Evolutionary conservation across 2,113 vertebrate species (phyloP).

Genomic region (Brachypodius melanocephalos): DNA sequence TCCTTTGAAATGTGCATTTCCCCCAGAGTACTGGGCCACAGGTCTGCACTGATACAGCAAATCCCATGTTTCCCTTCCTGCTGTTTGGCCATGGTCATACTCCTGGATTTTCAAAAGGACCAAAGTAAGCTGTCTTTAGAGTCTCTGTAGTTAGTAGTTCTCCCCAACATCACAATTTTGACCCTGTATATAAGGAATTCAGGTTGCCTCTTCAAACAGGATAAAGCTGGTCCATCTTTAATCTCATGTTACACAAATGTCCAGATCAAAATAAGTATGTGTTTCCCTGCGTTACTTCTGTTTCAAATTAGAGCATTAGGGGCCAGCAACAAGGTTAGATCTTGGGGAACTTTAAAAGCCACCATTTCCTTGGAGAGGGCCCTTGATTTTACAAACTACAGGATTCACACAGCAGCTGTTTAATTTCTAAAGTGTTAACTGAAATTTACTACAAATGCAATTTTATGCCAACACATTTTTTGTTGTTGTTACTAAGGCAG

Average conservation of each 20-base stretch:
- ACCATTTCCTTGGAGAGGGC: neutral
- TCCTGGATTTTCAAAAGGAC: neutral
- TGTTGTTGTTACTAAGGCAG: constrained; percentile 63
- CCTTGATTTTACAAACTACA: constrained; percentile 15
- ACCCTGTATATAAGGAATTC: neutral
- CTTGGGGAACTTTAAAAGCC: neutral
- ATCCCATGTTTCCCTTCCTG: neutral
- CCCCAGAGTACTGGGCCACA: neutral
- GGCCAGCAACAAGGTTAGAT: neutral
- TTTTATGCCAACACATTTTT: constrained; percentile 49
- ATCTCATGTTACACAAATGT: neutral
- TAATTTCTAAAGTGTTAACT: constrained; percentile 55
- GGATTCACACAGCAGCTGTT: neutral
- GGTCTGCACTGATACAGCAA: neutral
- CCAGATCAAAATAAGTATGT: neutral
- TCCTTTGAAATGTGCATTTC: neutral
- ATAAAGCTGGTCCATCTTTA: neutral
- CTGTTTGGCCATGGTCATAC: neutral
- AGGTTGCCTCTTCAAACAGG: neutral
- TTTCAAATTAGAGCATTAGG: neutral
- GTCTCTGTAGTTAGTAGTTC: neutral
- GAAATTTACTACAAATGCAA: constrained; percentile 63
- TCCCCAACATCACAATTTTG: constrained; percentile 3
- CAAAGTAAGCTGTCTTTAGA: neutral
- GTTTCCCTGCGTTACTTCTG: neutral